Conservation (phyloP, 2,888 invertebrate species). For the Podotricha telesiphe region DNA sequence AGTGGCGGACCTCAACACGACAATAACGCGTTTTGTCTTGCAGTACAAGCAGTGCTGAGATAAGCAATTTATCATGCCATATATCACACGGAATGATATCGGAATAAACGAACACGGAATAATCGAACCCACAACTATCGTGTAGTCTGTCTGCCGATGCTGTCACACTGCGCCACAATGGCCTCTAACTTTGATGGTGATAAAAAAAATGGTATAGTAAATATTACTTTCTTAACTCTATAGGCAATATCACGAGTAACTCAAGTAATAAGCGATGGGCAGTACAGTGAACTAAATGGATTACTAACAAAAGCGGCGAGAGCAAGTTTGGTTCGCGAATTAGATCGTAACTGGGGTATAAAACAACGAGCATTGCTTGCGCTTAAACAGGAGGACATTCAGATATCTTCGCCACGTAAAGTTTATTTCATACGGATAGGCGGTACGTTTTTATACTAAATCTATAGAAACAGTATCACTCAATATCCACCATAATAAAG, state of each 20-base stretch:
- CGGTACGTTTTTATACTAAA: slow-evolving; percentile 53
- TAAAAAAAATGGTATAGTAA: not conserved
- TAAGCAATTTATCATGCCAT: too few species aligned
- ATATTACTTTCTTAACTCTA: slow-evolving; percentile 23
- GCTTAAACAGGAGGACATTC: slow-evolving; percentile 68
- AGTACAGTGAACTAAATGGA: slow-evolving; percentile 68
- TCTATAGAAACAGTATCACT: too few species aligned
- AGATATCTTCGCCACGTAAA: slow-evolving; percentile 75
- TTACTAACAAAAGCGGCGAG: slow-evolving; percentile 75
- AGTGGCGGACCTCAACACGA: too few species aligned
- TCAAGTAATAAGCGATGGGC: slow-evolving; percentile 69
- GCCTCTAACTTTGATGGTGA: too few species aligned
- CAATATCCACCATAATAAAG: too few species aligned
- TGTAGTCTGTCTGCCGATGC: too few species aligned
- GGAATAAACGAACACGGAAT: too few species aligned
- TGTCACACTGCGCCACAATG: too few species aligned
- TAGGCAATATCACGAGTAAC: slow-evolving; percentile 78
- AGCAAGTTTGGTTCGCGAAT: slow-evolving; percentile 67
- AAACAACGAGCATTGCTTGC: slow-evolving; percentile 65
- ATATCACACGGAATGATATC: too few species aligned
- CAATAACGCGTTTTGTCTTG: too few species aligned
- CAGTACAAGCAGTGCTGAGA: too few species aligned
- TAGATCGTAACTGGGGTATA: slow-evolving; percentile 73
- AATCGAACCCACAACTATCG: too few species aligned
- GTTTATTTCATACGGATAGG: slow-evolving; percentile 78